phyloP scores from a whole-genome alignment of 1,140 invertebrate species.

The Drosophila arawakana region DNA sequence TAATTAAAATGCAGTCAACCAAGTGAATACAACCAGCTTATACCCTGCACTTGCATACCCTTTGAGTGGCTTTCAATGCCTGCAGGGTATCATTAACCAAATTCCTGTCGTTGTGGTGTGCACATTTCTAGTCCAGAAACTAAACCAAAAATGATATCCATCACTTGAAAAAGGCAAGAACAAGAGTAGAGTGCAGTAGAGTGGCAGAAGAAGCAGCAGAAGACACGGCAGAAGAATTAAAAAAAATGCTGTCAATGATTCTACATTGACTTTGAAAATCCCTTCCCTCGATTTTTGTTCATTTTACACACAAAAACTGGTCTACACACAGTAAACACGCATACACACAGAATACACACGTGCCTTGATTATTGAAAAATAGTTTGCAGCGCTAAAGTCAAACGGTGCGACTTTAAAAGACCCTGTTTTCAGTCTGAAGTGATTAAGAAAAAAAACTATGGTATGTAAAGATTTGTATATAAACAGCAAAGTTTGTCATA shows the following conservation, averaged over 20 bases:
- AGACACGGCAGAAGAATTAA: constrained; percentile 6
- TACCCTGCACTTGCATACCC: too few species aligned
- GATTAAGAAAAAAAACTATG: too few species aligned
- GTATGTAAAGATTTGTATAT: too few species aligned
- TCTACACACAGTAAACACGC: constrained; percentile 22
- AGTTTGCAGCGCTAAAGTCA: too few species aligned
- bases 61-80: too few species aligned
- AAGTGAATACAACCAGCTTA: too few species aligned
- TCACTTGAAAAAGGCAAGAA: constrained; percentile 15
- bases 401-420: too few species aligned
- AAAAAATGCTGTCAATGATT: constrained; percentile 24
- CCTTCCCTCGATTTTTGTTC: not conserved
- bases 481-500: too few species aligned
- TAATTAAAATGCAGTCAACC: too few species aligned
- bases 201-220: too few species aligned
- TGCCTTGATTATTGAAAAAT: constrained; percentile 56
- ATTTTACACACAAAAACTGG: constrained; percentile 22
- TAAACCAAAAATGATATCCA: constrained; percentile 29
- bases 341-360: constrained; percentile 35
- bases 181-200: not conserved
- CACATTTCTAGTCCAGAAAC: constrained; percentile 5
- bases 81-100: too few species aligned
- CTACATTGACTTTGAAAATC: constrained; percentile 10
- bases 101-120: not conserved
- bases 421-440: too few species aligned